These are phyloP conservation scores for Temnothorax nylanderi DNA, from an alignment of 1,140 invertebrate genomes.

Conservation along the genomic window DNA sequence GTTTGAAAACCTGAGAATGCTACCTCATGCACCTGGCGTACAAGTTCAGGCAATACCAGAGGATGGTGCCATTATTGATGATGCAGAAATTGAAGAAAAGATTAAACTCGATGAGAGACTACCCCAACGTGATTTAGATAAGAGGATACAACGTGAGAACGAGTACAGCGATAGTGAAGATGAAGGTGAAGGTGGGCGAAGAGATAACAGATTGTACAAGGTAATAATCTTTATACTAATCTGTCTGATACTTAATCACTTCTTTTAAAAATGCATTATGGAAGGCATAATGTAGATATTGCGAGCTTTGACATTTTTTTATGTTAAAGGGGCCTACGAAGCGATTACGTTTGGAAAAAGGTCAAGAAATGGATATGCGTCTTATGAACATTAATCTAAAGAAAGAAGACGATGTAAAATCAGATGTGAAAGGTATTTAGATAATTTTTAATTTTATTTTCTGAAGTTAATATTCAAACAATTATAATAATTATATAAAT, in stretches of 20 bases:
- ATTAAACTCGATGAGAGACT: constrained; percentile 96
- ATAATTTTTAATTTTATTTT: constrained; percentile 38
- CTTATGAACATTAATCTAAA: constrained; percentile 85
- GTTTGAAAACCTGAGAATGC: constrained; percentile 99
- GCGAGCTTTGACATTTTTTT: background rate
- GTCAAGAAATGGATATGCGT: constrained; percentile 77
- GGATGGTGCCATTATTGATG: constrained; percentile 93
- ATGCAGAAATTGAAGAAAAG: constrained; percentile 96
- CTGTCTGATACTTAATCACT: background rate
- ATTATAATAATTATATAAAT: constrained; percentile 84
- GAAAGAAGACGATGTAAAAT: constrained; percentile 88
- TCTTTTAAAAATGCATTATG: background rate
- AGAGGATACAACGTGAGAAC: constrained; percentile 97
- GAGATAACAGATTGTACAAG: constrained; percentile 93
- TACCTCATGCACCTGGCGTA: constrained; percentile 99
- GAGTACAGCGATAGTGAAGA: constrained; percentile 99
- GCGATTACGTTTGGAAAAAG: constrained; percentile 92
- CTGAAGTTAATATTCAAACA: constrained; percentile 70
- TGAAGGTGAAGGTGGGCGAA: constrained; percentile 93
- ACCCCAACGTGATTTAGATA: constrained; percentile 95
- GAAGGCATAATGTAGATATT: background rate
- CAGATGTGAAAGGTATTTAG: constrained; percentile 86
- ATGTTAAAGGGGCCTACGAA: constrained; percentile 86
- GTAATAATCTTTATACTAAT: constrained; percentile 74
- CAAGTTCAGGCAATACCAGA: constrained; percentile 98